A percentile compares a stretch with the other conserved stretches of the same genome.
Evolutionary conservation across 1,140 invertebrate species (phyloP).

Genomic region (Melitaea cinxia): DNA sequence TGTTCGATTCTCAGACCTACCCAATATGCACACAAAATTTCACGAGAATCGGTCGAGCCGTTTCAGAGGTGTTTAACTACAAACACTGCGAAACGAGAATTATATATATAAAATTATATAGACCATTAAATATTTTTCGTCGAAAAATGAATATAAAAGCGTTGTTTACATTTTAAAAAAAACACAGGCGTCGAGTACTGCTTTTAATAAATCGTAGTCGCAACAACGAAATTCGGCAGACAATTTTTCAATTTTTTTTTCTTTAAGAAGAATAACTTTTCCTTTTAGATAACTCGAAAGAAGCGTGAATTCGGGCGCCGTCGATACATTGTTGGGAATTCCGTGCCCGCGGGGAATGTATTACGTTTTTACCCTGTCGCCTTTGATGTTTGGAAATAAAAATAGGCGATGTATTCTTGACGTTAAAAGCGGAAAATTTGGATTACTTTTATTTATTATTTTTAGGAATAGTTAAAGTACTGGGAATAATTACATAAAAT

Average conservation of each 20-base stretch:
- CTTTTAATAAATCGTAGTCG: background rate
- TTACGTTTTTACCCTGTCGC: background rate
- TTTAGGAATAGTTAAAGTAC: too few species aligned
- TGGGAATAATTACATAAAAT: too few species aligned
- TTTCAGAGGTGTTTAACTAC: too few species aligned
- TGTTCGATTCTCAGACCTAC: too few species aligned
- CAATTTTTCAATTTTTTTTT: background rate
- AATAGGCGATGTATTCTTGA: constrained; percentile 1
- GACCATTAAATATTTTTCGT: background rate
- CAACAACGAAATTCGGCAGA: background rate
- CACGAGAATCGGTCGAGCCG: too few species aligned
- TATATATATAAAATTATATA: too few species aligned
- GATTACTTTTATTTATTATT: background rate
- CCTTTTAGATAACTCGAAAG: background rate
- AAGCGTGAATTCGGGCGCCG: background rate
- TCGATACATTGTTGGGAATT: background rate
- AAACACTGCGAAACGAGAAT: too few species aligned
- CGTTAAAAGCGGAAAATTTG: background rate
- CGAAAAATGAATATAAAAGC: background rate
- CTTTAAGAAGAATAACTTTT: background rate
- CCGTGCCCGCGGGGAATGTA: background rate
- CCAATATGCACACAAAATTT: too few species aligned
- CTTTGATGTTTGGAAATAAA: constrained; percentile 12
- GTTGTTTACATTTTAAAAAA: background rate
- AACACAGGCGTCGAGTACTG: background rate